Percentiles rank a stretch among this genome's conserved stretches.
Conservation (phyloP, 2,888 invertebrate species). For the Tinea pellionella region DNA sequence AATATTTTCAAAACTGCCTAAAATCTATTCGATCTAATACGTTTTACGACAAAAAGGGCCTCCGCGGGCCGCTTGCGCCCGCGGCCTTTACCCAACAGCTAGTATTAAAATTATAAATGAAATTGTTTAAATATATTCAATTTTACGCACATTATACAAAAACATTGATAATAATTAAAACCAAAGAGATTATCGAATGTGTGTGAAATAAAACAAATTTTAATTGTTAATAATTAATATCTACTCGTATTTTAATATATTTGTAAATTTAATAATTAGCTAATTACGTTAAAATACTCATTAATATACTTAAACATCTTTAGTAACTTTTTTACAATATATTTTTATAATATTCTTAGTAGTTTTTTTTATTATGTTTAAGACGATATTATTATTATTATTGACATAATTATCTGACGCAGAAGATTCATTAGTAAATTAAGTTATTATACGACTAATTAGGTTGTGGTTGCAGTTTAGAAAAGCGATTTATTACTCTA, state of each 20-base stretch:
- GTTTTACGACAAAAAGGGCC: too few relatives aligned
- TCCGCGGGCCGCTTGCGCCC: too few relatives aligned
- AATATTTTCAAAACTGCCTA: too few relatives aligned
- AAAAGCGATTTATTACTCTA: background rate
- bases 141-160: conserved; percentile 26
- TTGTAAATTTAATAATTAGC: background rate
- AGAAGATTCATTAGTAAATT: background rate
- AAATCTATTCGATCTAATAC: too few relatives aligned
- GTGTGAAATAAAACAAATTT: conserved; percentile 26
- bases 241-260: conserved; percentile 13
- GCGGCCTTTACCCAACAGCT: too few relatives aligned
- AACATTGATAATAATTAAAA: conserved; percentile 16
- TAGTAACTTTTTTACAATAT: background rate
- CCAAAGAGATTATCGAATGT: conserved; percentile 52
- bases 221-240: conserved; percentile 21
- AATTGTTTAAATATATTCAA: background rate
- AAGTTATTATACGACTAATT: background rate
- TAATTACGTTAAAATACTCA: background rate
- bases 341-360: background rate
- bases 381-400: background rate
- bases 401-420: background rate
- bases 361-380: background rate
- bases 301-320: background rate
- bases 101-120: too few relatives aligned
- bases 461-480: background rate